A percentile compares a stretch with the other conserved stretches of the same genome.
These are phyloP conservation scores for Fulmarus glacialis DNA, from an alignment of 2,113 vertebrate species.

Conservation along the genomic window DNA sequence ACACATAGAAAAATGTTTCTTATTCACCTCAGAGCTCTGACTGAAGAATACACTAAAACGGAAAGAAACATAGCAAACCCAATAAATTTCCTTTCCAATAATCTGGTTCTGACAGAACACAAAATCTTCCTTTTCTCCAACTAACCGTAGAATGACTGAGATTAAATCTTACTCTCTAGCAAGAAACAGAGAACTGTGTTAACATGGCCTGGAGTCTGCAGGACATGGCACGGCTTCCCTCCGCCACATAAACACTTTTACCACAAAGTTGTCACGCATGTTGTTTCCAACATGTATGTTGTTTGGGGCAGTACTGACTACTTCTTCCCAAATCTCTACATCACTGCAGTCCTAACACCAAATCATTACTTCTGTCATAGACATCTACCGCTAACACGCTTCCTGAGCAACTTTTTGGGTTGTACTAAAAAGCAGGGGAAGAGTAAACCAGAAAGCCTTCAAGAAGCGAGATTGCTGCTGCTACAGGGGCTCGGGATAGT, in stretches of 20 bases:
- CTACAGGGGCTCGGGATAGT: accelerated
- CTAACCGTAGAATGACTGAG: neutral
- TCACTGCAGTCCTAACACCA: neutral
- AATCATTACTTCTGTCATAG: neutral
- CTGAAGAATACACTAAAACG: conserved; percentile 22
- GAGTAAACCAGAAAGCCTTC: neutral
- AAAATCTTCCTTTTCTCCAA: neutral
- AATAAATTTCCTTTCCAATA: neutral
- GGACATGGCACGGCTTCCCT: neutral
- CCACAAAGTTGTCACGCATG: accelerated
- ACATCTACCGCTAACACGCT: accelerated
- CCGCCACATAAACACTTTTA: neutral
- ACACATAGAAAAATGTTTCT: neutral
- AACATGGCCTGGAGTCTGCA: neutral
- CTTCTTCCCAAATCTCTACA: neutral
- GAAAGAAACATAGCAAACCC: conserved; percentile 1
- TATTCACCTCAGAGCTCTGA: neutral
- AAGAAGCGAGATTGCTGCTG: neutral
- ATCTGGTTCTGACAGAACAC: neutral
- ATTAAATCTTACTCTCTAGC: neutral
- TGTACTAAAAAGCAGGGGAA: neutral
- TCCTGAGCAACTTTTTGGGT: neutral
- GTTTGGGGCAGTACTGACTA: neutral
- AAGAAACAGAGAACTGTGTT: neutral
- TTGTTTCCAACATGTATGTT: neutral